These are phyloP conservation scores for Anas platyrhynchos DNA, from an alignment of 2,113 vertebrate species.

Conservation along the genomic window DNA sequence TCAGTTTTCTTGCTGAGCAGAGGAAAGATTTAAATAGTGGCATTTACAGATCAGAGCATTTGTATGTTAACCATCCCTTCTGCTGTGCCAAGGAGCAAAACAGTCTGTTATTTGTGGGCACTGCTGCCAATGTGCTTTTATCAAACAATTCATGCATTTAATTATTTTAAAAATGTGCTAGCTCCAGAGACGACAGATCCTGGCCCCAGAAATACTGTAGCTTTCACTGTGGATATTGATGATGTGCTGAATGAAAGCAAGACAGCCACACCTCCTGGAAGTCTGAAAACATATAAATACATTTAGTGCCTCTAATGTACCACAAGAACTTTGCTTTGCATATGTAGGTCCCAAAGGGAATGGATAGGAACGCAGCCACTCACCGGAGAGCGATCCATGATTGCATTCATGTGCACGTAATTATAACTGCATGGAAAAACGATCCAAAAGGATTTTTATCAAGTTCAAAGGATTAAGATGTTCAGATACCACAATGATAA, in stretches of 20 bases:
- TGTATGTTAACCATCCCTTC: neutral
- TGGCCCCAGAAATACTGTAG: neutral
- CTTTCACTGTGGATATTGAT: neutral
- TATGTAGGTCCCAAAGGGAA: neutral
- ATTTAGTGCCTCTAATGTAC: neutral
- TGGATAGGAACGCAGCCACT: neutral
- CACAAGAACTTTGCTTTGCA: conserved; percentile 5
- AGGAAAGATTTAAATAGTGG: neutral
- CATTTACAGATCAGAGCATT: neutral
- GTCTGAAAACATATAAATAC: neutral
- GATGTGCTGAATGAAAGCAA: neutral
- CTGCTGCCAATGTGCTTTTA: neutral
- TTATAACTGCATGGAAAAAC: conserved; percentile 36
- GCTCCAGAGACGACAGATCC: neutral
- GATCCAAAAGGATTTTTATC: conserved; percentile 45
- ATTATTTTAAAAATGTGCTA: neutral
- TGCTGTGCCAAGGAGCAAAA: neutral
- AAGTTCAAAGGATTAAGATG: conserved; percentile 53
- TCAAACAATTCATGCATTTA: neutral
- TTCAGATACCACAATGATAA: conserved; percentile 46
- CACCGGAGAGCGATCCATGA: neutral
- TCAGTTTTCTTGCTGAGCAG: neutral
- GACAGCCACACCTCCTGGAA: neutral
- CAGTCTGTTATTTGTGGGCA: neutral
- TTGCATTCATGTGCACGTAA: conserved; percentile 23